Base-by-base conservation (phyloP, 2,888 invertebrate genomes). In the Aspidiotus destructor region DNA sequence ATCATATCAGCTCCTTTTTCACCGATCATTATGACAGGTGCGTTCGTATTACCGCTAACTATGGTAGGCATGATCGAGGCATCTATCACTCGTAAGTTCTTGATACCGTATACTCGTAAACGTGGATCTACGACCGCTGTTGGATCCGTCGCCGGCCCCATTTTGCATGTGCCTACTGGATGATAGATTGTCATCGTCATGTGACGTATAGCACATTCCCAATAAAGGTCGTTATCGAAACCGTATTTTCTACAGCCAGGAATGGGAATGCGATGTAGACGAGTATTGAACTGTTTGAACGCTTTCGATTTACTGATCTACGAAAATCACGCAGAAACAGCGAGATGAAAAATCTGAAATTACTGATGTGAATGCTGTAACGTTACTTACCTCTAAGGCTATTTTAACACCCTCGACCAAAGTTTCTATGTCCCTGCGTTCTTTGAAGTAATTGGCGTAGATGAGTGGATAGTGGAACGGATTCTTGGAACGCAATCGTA, bases 181-280 rank as follows among this genome's bases (percentile, higher is more conserved):
- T 92, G 92, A 76, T 92, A 92, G 74, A 92, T 89, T 5, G 92
- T 92, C 88, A 91, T 90, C 6, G 91, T 87, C 73, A 91, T 87
- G 65, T 89, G 89, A 48, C 91, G 80, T 63, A 89, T 88, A 76
- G 90, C 88, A 76, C 93, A 93, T 77, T 90, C 92, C 79, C 92
- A 86, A 75, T 92, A 93, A 41, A 83, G 85, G 74, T 92, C 92
- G 1, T 87, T 86, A 73, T 84, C 85, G 74, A 89, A 91, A 52
- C 62, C 67, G 57, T 82, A 79, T 63, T 87, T 83, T 72, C 84
- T 85, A 74, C 92, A 92, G 69, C 88, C 89, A 0, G 92, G 92
- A 73, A 92, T 79, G 1, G 88, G 86, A 62, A 85, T 85, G 72
- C 83, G 83, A 76, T 90, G 88, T 0, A 91, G 74, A 63, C 87